Evolutionary conservation across 2,113 vertebrate genomes (phyloP).

Genomic region (Micronycteris hirsuta): DNA sequence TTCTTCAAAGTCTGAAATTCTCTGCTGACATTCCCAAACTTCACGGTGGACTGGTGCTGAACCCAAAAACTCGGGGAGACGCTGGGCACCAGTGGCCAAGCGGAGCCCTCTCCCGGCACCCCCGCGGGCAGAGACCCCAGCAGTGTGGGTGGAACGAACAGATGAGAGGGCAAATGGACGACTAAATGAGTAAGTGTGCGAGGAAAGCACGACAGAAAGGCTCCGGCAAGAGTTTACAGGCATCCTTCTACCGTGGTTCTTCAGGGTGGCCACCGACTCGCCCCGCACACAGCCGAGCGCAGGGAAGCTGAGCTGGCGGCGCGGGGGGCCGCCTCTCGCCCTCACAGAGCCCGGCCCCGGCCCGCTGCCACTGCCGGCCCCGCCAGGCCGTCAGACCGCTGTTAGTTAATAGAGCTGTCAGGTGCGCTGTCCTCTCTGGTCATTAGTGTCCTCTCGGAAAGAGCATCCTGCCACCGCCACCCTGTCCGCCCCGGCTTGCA

Average conservation of each 20-base stretch:
- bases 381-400: slow-evolving; percentile 90
- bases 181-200: fast-evolving
- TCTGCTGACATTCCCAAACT: background rate
- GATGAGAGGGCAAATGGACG: fast-evolving
- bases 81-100: background rate
- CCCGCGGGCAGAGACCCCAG: background rate
- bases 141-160: fast-evolving
- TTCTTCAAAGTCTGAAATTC: background rate
- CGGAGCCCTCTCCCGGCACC: no score
- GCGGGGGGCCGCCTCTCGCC: slow-evolving; percentile 31
- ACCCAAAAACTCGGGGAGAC: background rate
- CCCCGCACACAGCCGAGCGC: background rate
- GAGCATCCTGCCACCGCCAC: slow-evolving; percentile 85
- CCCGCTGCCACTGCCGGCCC: slow-evolving; percentile 71
- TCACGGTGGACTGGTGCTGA: background rate
- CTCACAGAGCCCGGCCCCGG: background rate
- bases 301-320: slow-evolving; percentile 15
- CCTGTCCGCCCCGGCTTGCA: slow-evolving; percentile 81
- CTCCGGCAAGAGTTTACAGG: background rate
- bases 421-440: slow-evolving; percentile 89
- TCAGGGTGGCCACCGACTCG: background rate
- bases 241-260: background rate
- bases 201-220: fast-evolving
- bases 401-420: slow-evolving; percentile 98
- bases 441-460: slow-evolving; percentile 92